These are phyloP conservation scores for Myiothlypis chrysogaster DNA, from an alignment of 2,797 vertebrate species.

Conservation along the genomic window DNA sequence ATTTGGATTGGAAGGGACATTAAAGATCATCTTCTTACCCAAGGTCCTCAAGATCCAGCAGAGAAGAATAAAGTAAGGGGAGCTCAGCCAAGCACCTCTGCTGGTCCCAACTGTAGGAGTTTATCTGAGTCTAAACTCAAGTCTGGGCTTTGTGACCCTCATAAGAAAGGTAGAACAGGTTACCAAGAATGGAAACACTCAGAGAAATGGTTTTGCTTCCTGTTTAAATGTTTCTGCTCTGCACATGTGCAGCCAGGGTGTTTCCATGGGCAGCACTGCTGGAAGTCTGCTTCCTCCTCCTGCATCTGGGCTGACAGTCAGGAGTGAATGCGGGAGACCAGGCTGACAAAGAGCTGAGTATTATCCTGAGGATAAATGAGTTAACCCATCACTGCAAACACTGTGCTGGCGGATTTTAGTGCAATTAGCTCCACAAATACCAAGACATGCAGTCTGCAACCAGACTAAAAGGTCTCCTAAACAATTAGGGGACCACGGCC, in stretches of 20 bases:
- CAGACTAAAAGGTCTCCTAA: constrained; percentile 78
- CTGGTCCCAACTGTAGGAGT: neutral
- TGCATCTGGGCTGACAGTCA: neutral
- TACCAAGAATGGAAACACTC: neutral
- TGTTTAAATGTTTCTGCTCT: neutral
- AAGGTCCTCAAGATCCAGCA: neutral
- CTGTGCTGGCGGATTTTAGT: constrained; percentile 61
- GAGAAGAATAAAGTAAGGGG: neutral
- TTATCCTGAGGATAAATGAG: constrained; percentile 64
- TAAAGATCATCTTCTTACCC: neutral
- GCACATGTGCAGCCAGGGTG: neutral
- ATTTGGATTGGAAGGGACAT: neutral
- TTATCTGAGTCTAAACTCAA: neutral
- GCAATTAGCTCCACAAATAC: constrained; percentile 78
- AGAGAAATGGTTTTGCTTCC: neutral
- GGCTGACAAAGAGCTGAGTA: constrained; percentile 61
- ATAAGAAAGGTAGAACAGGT: neutral
- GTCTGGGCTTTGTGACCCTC: neutral
- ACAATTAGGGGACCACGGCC: constrained; percentile 75
- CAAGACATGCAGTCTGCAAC: constrained; percentile 77
- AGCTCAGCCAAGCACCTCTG: neutral
- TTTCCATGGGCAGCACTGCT: neutral
- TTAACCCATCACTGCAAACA: constrained; percentile 64
- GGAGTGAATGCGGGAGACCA: neutral
- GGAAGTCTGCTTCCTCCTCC: constrained; percentile 12